Evolutionary conservation across 2,113 vertebrate species (phyloP).

Genomic region (Charadrius vociferus): DNA sequence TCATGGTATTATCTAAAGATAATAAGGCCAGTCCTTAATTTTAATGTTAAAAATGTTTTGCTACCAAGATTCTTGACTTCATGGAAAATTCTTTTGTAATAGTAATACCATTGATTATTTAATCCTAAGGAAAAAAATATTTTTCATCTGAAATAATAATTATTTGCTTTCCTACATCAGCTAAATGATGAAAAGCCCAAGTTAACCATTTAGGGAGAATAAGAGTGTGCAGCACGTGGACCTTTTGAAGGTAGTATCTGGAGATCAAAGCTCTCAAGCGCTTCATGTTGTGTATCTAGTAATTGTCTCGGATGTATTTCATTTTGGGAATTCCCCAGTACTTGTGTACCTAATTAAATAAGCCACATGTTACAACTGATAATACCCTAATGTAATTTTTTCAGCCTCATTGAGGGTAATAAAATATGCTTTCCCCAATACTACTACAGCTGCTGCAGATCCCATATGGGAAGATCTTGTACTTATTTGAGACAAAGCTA

Average conservation of each 20-base stretch:
- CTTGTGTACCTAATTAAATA: neutral
- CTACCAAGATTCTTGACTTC: neutral
- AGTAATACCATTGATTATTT: neutral
- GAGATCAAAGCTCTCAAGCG: neutral
- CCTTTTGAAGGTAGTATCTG: neutral
- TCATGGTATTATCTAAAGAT: neutral
- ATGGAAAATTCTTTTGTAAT: neutral
- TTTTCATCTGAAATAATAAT: neutral
- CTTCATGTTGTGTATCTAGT: neutral
- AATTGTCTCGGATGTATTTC: neutral
- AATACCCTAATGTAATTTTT: neutral
- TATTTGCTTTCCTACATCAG: neutral
- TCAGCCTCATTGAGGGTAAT: neutral
- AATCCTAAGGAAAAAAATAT: neutral
- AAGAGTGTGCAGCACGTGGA: fast-evolving
- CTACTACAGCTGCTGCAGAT: neutral
- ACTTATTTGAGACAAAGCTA: neutral
- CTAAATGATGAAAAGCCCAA: neutral
- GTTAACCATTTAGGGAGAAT: neutral
- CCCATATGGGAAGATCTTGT: neutral
- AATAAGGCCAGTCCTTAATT: neutral
- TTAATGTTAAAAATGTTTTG: neutral
- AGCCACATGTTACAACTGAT: neutral
- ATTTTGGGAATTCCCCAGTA: neutral
- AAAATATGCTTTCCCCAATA: neutral